phyloP scores from a whole-genome alignment of 2,888 invertebrate genomes.

The Itoplectis maculator region DNA sequence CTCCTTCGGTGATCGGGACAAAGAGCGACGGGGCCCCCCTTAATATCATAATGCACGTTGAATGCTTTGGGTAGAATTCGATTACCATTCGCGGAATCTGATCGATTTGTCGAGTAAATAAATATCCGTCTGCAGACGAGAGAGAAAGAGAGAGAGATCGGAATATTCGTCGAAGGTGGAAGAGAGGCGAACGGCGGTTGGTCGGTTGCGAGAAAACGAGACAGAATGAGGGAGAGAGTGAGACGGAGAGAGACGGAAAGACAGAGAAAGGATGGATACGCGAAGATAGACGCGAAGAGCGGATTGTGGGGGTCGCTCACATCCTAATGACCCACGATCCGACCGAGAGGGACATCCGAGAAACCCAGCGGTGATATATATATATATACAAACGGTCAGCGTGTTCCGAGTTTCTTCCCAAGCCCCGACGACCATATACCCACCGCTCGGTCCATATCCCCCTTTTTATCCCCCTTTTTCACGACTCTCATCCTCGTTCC shows the following conservation, averaged over 20 bases:
- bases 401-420: constrained; percentile 62
- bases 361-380: constrained; percentile 64
- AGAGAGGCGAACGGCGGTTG: constrained; percentile 1
- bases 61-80: constrained; percentile 62
- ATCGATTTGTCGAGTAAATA: constrained; percentile 66
- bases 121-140: constrained; percentile 57
- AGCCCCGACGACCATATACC: constrained; percentile 34
- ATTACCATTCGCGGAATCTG: constrained; percentile 62
- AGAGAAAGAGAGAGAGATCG: constrained; percentile 28
- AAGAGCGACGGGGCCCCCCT: constrained; percentile 19
- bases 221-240: background rate
- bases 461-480: constrained; percentile 37
- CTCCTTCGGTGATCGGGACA: constrained; percentile 39
- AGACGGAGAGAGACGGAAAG: constrained; percentile 13
- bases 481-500: constrained; percentile 27
- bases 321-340: constrained; percentile 62
- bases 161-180: background rate
- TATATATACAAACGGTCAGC: constrained; percentile 64
- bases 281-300: constrained; percentile 6
- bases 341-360: constrained; percentile 62
- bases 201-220: background rate
- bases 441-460: constrained; percentile 36
- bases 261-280: constrained; percentile 4
- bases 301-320: constrained; percentile 43
- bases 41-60: constrained; percentile 53